phyloP scores from a whole-genome alignment of 2,113 vertebrate genomes.

The Anolis carolinensis region DNA sequence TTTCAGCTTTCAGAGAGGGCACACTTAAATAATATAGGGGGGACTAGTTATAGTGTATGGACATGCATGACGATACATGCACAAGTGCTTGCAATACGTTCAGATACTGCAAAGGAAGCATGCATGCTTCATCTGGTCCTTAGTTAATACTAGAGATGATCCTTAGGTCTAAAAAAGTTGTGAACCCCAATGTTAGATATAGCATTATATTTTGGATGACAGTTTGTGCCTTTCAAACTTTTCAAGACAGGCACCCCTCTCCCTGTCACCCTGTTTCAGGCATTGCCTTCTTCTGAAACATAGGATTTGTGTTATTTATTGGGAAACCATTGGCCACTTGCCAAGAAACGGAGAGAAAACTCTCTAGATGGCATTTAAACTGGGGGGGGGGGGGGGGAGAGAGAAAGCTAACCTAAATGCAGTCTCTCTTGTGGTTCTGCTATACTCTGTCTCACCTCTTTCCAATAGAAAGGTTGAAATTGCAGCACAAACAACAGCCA shows the following conservation, averaged over 20 bases:
- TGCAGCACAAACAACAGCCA: constrained; percentile 38
- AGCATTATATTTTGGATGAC: constrained; percentile 34
- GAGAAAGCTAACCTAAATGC: constrained; percentile 49
- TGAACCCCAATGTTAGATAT: background rate
- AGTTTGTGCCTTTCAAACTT: constrained; percentile 30
- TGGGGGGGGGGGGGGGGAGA: constrained; percentile 27
- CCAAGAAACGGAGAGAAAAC: constrained; percentile 36
- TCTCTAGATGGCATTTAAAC: constrained; percentile 52
- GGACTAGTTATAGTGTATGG: no score
- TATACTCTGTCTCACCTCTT: constrained; percentile 48
- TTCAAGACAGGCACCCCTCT: constrained; percentile 43
- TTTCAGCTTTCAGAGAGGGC: no score
- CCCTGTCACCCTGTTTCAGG: constrained; percentile 18
- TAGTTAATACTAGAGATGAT: background rate
- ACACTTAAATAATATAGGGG: no score
- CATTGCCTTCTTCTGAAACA: constrained; percentile 38
- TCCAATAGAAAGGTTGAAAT: constrained; percentile 45
- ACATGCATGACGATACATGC: no score
- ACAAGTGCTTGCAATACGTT: no score
- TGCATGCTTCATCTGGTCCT: background rate
- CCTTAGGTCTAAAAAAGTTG: background rate
- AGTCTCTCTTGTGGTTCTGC: constrained; percentile 45
- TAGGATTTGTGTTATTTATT: constrained; percentile 51
- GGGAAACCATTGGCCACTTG: constrained; percentile 45
- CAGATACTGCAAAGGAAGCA: no score